Conservation (phyloP, 2,888 invertebrate species). For the Caenorhabditis zanzibari region DNA sequence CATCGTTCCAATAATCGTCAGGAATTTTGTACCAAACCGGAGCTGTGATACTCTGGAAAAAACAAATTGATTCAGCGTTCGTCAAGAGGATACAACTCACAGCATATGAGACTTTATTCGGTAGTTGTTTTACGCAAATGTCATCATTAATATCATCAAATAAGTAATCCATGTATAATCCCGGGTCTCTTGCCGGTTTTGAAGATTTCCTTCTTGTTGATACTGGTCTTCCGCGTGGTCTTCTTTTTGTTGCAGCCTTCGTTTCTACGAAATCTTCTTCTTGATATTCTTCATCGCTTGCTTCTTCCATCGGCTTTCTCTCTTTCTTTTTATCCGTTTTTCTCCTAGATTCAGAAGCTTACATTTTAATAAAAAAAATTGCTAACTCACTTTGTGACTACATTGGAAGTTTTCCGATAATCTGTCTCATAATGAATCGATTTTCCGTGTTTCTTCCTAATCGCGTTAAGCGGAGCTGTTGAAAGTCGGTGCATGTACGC, state of each 20-base stretch:
- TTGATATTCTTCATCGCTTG: slow-evolving; percentile 38
- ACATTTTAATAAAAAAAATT: background rate
- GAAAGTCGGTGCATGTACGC: slow-evolving; percentile 47
- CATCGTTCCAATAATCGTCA: slow-evolving; percentile 33
- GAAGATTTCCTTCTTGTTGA: slow-evolving; percentile 21
- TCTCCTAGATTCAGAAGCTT: slow-evolving; percentile 20
- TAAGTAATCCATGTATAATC: slow-evolving; percentile 41
- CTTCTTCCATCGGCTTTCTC: slow-evolving; percentile 28
- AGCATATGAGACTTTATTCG: slow-evolving; percentile 23
- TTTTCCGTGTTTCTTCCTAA: slow-evolving; percentile 45
- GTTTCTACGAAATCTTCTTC: slow-evolving; percentile 32
- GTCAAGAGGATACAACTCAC: slow-evolving; percentile 9
- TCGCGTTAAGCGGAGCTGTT: slow-evolving; percentile 22
- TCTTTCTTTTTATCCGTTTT: slow-evolving; percentile 40
- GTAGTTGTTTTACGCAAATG: slow-evolving; percentile 9
- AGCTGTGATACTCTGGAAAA: slow-evolving; percentile 42
- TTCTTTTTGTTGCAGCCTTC: slow-evolving; percentile 10
- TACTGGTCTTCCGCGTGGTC: slow-evolving; percentile 39
- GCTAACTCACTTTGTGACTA: slow-evolving; percentile 16
- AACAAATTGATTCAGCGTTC: background rate
- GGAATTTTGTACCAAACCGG: slow-evolving; percentile 39
- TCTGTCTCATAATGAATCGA: slow-evolving; percentile 42
- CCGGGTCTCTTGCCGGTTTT: background rate
- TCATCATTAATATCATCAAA: slow-evolving; percentile 45
- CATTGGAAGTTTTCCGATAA: slow-evolving; percentile 3